Base-by-base conservation (phyloP, 2,888 invertebrate species). In the Bimastos eiseni region DNA sequence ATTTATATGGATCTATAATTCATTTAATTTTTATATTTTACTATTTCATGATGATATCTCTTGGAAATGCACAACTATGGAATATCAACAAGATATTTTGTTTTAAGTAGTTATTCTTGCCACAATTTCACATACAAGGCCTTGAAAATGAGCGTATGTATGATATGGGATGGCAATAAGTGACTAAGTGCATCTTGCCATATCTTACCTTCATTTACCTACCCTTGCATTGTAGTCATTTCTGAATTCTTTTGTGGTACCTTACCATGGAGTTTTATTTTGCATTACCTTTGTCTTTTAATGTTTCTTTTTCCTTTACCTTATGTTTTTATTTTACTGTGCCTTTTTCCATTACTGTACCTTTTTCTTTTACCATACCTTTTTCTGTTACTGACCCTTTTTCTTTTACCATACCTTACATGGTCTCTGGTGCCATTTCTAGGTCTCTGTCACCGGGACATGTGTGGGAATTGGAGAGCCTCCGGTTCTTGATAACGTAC, bases 381-480 rank as follows among this genome's bases (percentile, higher is more conserved):
- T 30, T n/a, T 70, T 49, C 19, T 21, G 15, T 19, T 17, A 49
- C 49, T n/a, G n/a, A n/a, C n/a, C n/a, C 49, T 17, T 49, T 49
- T 17, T 86, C 36, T 36, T 86, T 86, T 86, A 6, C n/a, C 21
- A 0, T 36, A 86, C 86, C 24, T 84, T 84, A 19, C n/a, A 8
- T 17, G 24, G 36, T 86, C 86, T 86, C 6, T 36, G 34, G 86
- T 86, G 6, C 86, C 37, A 86, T 34, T 36, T 36, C 19, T 11
- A 94, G 93, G 93, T 94, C 24, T 93, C 93, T 36, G 93, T 94
- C 89, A 97, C 89, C 15, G 98, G 98, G 1, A 97, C 98, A 95
- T 98, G 97, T 36, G 96, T 98, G 89, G 97, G 97, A 0, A 96
- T 97, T 0, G 93, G 93, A 34, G 94, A 94, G 83, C 92, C 92